These are phyloP conservation scores for Myotis daubentonii DNA, from an alignment of 2,797 vertebrate species.

Conservation along the genomic window DNA sequence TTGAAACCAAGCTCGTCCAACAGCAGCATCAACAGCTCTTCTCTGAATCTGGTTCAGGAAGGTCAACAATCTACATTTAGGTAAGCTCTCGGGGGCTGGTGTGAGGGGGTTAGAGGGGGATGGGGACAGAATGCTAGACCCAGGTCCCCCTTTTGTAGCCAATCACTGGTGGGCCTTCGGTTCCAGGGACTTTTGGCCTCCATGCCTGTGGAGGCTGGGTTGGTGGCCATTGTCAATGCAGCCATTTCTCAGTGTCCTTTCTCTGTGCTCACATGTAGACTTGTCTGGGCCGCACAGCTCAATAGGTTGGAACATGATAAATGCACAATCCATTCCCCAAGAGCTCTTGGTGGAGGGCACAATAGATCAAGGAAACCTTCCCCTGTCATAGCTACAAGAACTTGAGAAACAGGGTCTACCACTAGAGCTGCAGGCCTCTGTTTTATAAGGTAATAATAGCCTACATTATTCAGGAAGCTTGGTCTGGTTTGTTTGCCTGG, in stretches of 20 bases:
- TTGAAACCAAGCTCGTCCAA: slow-evolving; percentile 90
- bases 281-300: neutral
- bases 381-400: neutral
- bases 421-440: neutral
- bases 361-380: neutral
- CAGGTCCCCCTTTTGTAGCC: neutral
- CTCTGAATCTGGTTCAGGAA: slow-evolving; percentile 84
- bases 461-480: neutral
- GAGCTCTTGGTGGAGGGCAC: neutral
- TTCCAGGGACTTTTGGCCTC: neutral
- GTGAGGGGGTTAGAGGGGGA: neutral
- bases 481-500: neutral
- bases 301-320: neutral
- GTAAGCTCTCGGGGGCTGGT: neutral
- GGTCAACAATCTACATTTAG: neutral
- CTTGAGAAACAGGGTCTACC: neutral
- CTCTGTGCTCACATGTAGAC: neutral
- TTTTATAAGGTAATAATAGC: neutral
- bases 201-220: neutral
- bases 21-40: slow-evolving; percentile 85
- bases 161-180: neutral
- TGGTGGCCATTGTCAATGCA: neutral
- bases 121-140: neutral
- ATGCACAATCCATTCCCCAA: neutral
- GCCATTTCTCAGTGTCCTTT: neutral